These are phyloP conservation scores for Eidolon dupreanum DNA, from an alignment of 2,797 vertebrate genomes.

Conservation along the genomic window DNA sequence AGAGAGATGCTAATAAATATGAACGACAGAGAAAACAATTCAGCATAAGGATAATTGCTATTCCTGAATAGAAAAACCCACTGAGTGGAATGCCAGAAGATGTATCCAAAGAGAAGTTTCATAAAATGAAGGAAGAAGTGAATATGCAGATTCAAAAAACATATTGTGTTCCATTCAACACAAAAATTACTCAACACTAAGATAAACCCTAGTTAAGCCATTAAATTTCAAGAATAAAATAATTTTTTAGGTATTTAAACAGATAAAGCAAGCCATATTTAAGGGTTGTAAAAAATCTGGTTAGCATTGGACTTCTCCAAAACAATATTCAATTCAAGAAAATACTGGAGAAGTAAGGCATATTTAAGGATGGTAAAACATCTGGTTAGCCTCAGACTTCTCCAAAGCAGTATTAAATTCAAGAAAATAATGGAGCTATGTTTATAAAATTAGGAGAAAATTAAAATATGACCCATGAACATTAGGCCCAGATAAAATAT, in stretches of 20 bases:
- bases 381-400: background rate
- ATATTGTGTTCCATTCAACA: background rate
- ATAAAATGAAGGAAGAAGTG: background rate
- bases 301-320: background rate
- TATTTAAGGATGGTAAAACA: background rate
- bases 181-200: background rate
- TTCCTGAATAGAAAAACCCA: background rate
- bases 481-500: background rate
- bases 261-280: background rate
- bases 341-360: background rate
- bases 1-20: constrained; percentile 3
- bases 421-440: background rate
- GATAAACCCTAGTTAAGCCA: background rate
- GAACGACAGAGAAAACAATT: background rate
- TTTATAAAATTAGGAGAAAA: constrained; percentile 43
- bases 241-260: background rate
- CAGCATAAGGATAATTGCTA: background rate
- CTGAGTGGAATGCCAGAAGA: background rate
- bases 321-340: background rate
- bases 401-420: background rate
- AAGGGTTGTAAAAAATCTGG: background rate
- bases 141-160: background rate
- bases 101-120: background rate
- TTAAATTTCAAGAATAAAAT: background rate
- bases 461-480: background rate